These are phyloP conservation scores for Macquaria australasica DNA, from an alignment of 2,113 vertebrate genomes.

Conservation along the genomic window DNA sequence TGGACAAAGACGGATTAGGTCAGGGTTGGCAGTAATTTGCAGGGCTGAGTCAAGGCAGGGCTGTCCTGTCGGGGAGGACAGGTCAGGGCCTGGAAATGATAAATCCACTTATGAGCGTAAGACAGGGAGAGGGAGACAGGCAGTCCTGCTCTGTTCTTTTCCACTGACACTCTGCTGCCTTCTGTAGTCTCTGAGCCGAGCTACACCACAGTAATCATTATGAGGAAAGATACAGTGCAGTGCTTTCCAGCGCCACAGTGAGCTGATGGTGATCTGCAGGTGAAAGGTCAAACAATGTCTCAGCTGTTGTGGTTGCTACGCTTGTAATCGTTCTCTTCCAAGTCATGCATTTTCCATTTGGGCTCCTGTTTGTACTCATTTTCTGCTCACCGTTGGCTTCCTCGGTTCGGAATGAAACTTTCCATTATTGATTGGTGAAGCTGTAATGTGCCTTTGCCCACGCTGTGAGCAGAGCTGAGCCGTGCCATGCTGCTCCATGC, in stretches of 20 bases:
- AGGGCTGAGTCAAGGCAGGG: slow-evolving; percentile 59
- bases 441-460: slow-evolving; percentile 27
- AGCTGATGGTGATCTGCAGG: not conserved
- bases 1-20: slow-evolving; percentile 52
- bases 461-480: not conserved
- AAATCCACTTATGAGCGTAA: slow-evolving; percentile 69
- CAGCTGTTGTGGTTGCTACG: not conserved
- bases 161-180: slow-evolving; percentile 31
- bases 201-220: not conserved
- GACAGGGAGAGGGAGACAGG: slow-evolving; percentile 51
- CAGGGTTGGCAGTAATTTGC: slow-evolving; percentile 65
- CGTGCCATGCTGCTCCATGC: not conserved
- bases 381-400: not conserved
- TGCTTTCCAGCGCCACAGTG: not conserved
- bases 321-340: not conserved
- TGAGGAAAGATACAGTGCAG: not conserved
- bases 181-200: slow-evolving; percentile 26
- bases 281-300: slow-evolving; percentile 28
- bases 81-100: slow-evolving; percentile 75
- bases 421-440: slow-evolving; percentile 46
- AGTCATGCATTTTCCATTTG: not conserved
- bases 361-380: slow-evolving; percentile 10
- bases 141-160: slow-evolving; percentile 49
- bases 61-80: slow-evolving; percentile 60
- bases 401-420: slow-evolving; percentile 6